Evolutionary conservation across 2,888 invertebrate species (phyloP), one percentile per base, ranked within the genome.

Genomic region (Lasioglossum zephyrum): DNA sequence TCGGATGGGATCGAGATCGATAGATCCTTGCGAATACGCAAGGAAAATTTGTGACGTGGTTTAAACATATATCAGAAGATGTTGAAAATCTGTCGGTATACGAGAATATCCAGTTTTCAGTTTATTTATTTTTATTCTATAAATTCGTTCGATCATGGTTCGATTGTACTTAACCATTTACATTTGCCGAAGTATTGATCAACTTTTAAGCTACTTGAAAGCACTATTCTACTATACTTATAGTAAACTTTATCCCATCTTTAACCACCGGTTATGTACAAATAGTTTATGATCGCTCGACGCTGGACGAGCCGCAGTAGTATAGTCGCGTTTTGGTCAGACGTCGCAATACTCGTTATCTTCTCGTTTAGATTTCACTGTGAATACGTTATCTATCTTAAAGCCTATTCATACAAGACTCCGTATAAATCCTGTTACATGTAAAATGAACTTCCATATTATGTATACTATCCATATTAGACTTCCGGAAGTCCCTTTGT

Each of bases 221-320:
- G 22, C 18, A 53, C 22, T 53, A 22, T 53, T 53, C 22, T 53
- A 53, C 22, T 53, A 22, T 53, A 53, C 8, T 53, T 8, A 53
- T 8, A 22, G 22, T 53, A 8, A 8, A 22, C 8, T 53, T 53
- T 53, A 53, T 53, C 53, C 53, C 60, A 26, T 60, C 60, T 13
- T n/a, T 5, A 60, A 60, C 26, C 60, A 60, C 60, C 26, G 60
- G 60, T 60, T 26, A 16, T 60, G 60, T 26, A 60, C 26, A 13
- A 87, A 85, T 86, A 90, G 88, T 78, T 60, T 57, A n/a, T n/a
- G 49, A 22, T 39, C 31, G 69, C 73, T 81, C 69, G 79, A n/a
- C 44, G 75, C 75, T 53, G 84, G 80, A 73, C 60, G 70, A 22
- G 76, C 60, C 85, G 78, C 76, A 82, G 81, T 83, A 41, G 66